Base-by-base conservation (phyloP, 2,113 vertebrate genomes). In the Poeciliopsis prolifica region DNA sequence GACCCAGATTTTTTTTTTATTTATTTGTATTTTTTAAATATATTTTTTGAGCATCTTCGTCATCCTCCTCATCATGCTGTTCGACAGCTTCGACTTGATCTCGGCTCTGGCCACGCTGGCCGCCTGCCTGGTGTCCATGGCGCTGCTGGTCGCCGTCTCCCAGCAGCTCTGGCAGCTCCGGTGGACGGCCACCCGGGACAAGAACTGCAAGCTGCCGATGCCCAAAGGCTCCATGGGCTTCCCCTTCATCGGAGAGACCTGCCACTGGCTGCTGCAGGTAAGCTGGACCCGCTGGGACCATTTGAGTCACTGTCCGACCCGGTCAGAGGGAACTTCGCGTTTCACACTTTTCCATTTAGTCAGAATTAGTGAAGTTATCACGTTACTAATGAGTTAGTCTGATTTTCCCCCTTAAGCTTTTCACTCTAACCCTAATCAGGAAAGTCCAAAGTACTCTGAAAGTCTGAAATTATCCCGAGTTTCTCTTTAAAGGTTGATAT, bases 211-310 rank as follows among this genome's bases (percentile, higher is more conserved):
- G 87, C 92, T 99, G 69, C 97, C 98, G 65, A 96, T 99, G 93
- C 98, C 98, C 33, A 97, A 96, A 86, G 98, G 98, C 83, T 98
- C 97, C 88, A 99, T 99, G 98, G 98, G 98, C 84, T 98, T 99
- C 94, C 98, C 98, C 73, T 92, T 99, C 89, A 95, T 99, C 92
- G 98, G 98, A 81, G 98, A 99, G 92, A 99, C 97, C 74, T 98
- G 97, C 94, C 98, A 99, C 95, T 99, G 98, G 98, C 93, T 99
- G 74, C 90, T 99, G 67, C 97, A 99, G 97, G 97, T 98, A 97
- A 97, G 96, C 42, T 58, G 51, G 51, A n/a, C 24, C 24, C 51
- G 8, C 2, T 11, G 51, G 24, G 22, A 10, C 6, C 24, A n/a
- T 58, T 58, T n/a, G 10, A 58, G 10, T 58, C 6, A 1, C 9